Conservation (phyloP, 2,797 vertebrate species). For the Falco columbarius region DNA sequence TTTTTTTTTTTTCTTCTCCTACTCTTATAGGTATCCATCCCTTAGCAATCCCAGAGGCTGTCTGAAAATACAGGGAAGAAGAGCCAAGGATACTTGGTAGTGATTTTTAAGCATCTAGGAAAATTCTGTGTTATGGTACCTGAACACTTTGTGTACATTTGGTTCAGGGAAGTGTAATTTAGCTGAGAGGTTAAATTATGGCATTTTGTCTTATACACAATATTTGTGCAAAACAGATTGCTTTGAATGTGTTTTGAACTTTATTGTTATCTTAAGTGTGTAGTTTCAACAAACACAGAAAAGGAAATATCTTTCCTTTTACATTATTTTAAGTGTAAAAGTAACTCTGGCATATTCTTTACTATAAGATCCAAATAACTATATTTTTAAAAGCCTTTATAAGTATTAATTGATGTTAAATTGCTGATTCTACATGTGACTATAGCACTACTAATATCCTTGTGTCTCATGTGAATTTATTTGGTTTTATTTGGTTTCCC, state of each 20-base stretch:
- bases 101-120: background rate
- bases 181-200: background rate
- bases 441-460: background rate
- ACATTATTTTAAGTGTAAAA: background rate
- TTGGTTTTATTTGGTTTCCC: constrained; percentile 22
- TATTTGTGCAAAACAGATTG: background rate
- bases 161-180: background rate
- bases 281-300: background rate
- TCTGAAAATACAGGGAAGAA: background rate
- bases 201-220: background rate
- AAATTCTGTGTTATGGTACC: background rate
- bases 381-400: background rate
- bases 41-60: background rate
- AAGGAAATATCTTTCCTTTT: background rate
- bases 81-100: background rate
- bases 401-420: background rate
- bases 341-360: background rate
- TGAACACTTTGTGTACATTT: background rate
- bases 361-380: background rate
- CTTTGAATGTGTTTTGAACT: background rate
- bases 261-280: background rate
- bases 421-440: background rate
- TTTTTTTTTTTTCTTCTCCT: background rate
- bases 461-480: background rate
- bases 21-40: background rate